Evolutionary conservation across 2,797 vertebrate genomes (phyloP).

Genomic region (Cyclura pinguis): DNA sequence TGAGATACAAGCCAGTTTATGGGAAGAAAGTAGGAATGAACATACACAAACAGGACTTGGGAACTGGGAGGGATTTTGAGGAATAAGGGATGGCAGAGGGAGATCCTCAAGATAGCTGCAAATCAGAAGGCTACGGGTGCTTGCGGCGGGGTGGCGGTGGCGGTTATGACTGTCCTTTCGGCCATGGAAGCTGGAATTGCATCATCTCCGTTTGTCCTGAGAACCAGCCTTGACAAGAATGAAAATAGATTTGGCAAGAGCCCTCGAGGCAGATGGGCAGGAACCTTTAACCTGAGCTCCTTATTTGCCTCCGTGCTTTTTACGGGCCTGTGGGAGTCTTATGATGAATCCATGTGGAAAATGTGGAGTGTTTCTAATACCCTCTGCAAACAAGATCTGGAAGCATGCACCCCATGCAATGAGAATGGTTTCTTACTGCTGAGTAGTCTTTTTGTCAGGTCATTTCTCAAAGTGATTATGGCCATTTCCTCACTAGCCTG

Average conservation of each 20-base stretch:
- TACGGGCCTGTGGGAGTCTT: neutral
- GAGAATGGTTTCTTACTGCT: constrained; percentile 26
- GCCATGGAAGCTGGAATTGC: neutral
- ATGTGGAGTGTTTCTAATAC: neutral
- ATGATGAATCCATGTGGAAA: neutral
- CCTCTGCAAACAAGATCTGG: constrained; percentile 1
- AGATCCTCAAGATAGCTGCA: neutral
- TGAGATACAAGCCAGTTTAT: neutral
- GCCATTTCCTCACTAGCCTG: too few species aligned
- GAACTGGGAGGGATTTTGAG: neutral
- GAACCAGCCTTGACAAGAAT: neutral
- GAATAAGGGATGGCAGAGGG: neutral
- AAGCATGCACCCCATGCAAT: neutral
- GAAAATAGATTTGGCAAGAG: neutral
- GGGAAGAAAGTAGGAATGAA: neutral
- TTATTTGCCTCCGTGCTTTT: neutral
- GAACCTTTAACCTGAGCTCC: neutral
- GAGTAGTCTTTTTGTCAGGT: constrained; percentile 1
- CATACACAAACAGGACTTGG: neutral
- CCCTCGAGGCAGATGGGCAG: neutral
- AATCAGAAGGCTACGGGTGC: neutral
- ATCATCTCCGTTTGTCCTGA: neutral
- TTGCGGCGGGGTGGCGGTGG: too few species aligned
- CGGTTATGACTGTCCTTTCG: neutral
- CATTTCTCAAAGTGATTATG: constrained; percentile 9